Evolutionary conservation across 30 jellyfish, hydroid and myxozoan species (phyloP), one percentile per base, ranked within the genome.

Genomic region (Turritopsis rubra): DNA sequence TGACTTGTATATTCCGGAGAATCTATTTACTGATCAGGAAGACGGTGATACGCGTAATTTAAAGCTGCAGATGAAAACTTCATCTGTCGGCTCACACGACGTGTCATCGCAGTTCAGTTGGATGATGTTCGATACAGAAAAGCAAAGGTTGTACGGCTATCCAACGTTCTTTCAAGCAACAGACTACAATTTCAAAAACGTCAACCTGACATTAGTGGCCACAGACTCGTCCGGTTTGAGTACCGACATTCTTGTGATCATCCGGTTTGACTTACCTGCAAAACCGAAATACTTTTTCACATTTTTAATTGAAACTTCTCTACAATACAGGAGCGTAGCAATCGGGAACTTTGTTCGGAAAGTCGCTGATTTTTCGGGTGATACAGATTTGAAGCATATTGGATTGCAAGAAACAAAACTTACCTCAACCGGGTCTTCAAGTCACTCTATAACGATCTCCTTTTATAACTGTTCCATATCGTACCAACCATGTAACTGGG

Each of bases 41-140:
- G 99, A 93, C 76, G 99, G 99, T 5, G 72, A 85, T 70, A 75
- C 99, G 22, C 70, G 96, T 53, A 82, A 81, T n/a, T 84, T 93
- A 7, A 29, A 76, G 54, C 84, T 76, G 52, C 84, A 68, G 22
- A n/a, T 76, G n/a, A 17, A 27, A 28, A 28, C 83, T 8, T 3
- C 60, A 13, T 41, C 60, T 5, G 5, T 13, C 13, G 13, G 60
- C 13, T 41, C 31, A 68, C 77, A 68, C 16, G 77, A 68, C 16
- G 77, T 68, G 30, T 68, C 77, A 19, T 68, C 77, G 19, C 1
- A 27, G 31, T 68, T 7, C 30, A 0, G 17, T 7, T 68, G 77
- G 77, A 23, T 68, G 77, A n/a, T 22, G 30, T 68, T n/a, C 77
- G 77, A 68, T 22, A 17, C 16, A 68, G 8, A 23, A 68, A n/a